Conservation (phyloP, 1,140 invertebrate genomes). For the Drosophila willistoni region DNA sequence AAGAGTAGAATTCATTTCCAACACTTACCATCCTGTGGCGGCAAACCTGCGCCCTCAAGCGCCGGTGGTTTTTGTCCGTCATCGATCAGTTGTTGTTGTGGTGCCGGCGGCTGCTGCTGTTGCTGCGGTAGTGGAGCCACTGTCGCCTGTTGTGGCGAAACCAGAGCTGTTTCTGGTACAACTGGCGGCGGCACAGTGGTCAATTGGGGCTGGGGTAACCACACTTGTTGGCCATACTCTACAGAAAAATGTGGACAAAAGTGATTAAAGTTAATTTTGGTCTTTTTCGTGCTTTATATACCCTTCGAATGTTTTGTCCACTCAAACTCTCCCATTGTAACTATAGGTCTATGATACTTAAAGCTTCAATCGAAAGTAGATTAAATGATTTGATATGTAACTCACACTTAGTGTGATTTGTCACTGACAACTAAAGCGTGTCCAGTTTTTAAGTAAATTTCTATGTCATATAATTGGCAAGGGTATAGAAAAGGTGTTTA, state of each 20-base stretch:
- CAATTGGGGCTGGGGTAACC: conserved; percentile 55
- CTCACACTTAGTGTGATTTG: too few species aligned
- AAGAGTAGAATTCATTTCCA: conserved; percentile 65
- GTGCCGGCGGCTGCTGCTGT: conserved; percentile 5
- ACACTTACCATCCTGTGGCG: conserved; percentile 70
- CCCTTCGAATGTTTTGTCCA: too few species aligned
- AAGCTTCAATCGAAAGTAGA: too few species aligned
- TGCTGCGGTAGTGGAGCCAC: conserved; percentile 21
- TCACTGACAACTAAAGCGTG: not conserved
- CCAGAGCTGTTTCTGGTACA: conserved; percentile 28
- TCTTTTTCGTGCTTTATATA: too few species aligned
- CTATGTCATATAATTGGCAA: not conserved
- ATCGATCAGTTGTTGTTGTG: conserved; percentile 19
- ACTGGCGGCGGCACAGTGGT: conserved; percentile 37
- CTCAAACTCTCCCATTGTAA: too few species aligned
- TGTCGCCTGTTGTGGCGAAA: not conserved
- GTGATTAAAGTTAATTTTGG: not conserved
- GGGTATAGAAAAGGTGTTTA: not conserved
- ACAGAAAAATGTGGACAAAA: not conserved
- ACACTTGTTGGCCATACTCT: conserved; percentile 73
- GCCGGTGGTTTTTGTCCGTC: conserved; percentile 54
- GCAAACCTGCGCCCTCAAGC: conserved; percentile 70
- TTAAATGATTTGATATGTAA: too few species aligned
- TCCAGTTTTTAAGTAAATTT: not conserved
- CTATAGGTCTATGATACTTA: too few species aligned